Conservation (phyloP, 2,113 vertebrate species). For the Mellivora capensis region DNA sequence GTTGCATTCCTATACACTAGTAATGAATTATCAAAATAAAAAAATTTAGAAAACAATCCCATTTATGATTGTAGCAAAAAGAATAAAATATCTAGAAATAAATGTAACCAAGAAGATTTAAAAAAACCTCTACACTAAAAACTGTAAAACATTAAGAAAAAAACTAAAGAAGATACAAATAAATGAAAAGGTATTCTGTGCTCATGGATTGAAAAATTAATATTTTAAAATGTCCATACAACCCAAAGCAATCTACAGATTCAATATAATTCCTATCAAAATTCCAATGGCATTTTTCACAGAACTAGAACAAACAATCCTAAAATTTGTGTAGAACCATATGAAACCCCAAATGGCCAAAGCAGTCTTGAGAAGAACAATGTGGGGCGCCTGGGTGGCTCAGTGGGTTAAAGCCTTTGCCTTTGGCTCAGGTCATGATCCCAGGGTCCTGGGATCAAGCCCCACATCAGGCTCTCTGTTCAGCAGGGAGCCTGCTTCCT, state of each 20-base stretch:
- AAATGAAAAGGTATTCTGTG: background rate
- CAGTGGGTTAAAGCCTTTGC: too few relatives aligned
- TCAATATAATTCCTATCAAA: background rate
- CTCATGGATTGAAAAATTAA: background rate
- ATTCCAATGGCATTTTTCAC: background rate
- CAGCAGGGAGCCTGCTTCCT: too few relatives aligned
- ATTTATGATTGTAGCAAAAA: background rate
- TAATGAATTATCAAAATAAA: background rate
- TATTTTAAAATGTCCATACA: background rate
- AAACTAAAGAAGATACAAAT: background rate
- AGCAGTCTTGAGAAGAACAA: background rate
- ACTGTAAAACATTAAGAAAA: background rate
- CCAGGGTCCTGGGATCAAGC: too few relatives aligned
- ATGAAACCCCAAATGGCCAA: background rate
- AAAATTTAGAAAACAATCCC: background rate
- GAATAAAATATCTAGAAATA: background rate
- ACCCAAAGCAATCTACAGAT: background rate
- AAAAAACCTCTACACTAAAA: background rate
- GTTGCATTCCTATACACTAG: background rate
- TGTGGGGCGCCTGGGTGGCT: too few relatives aligned
- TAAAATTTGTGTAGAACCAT: background rate
- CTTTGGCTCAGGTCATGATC: too few relatives aligned
- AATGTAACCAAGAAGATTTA: background rate
- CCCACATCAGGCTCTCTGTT: too few relatives aligned
- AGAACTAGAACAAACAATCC: background rate